Percentiles rank a stretch among this genome's conserved stretches.
These are phyloP conservation scores for Cyclargus thomasi DNA, from an alignment of 1,140 invertebrate species.

Conservation along the genomic window DNA sequence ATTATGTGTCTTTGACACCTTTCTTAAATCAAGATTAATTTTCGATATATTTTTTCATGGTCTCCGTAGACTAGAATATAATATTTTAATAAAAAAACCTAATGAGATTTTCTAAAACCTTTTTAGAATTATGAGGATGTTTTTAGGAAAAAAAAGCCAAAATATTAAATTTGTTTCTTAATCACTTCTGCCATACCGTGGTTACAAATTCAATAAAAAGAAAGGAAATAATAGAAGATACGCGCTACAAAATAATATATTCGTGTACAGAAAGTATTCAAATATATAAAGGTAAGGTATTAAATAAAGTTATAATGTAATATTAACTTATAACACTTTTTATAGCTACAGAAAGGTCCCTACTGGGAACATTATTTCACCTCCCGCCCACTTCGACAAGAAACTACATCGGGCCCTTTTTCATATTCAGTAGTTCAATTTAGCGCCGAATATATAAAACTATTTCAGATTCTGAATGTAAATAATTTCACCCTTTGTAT, in stretches of 20 bases:
- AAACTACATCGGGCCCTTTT: conserved; percentile 9
- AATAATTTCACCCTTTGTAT: conserved; percentile 15
- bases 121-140: neutral
- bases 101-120: neutral
- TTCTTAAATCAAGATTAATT: neutral
- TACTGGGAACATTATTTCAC: conserved; percentile 7
- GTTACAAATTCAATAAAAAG: neutral
- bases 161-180: too few species aligned
- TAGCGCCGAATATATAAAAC: conserved; percentile 15
- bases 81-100: neutral
- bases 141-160: too few species aligned
- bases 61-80: neutral
- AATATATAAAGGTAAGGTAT: neutral
- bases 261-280: neutral
- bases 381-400: neutral
- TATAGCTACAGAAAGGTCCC: conserved; percentile 14
- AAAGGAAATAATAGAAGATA: neutral
- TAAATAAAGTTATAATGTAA: neutral
- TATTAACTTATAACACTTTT: conserved; percentile 11
- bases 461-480: conserved; percentile 11
- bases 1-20: neutral
- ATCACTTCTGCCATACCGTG: neutral
- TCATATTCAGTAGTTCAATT: conserved; percentile 15
- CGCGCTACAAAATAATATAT: neutral
- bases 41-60: neutral